phyloP scores from a whole-genome alignment of 2,797 vertebrate species.

The Sorex maritimensis region DNA sequence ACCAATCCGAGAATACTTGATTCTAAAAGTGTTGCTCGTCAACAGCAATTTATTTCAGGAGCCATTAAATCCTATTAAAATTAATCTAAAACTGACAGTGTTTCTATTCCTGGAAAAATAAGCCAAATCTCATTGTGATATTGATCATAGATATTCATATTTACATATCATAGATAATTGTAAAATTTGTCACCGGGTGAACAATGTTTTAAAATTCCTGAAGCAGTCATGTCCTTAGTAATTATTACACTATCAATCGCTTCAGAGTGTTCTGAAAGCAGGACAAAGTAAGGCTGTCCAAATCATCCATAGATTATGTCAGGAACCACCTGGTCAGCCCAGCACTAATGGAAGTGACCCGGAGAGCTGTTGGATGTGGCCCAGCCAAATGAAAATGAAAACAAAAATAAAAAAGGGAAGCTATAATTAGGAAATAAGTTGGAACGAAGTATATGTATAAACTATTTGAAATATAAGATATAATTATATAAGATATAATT shows the following conservation, averaged over 20 bases:
- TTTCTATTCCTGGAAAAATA: constrained; percentile 74
- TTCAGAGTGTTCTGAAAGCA: constrained; percentile 54
- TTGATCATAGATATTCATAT: constrained; percentile 36
- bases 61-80: constrained; percentile 76
- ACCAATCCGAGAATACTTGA: constrained; percentile 64
- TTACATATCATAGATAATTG: constrained; percentile 28
- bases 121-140: constrained; percentile 3
- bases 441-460: not conserved
- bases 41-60: constrained; percentile 70
- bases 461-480: not conserved
- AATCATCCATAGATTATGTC: not conserved
- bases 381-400: too few species aligned
- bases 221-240: not conserved
- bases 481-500: not conserved
- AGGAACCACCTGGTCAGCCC: not conserved
- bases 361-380: too few species aligned
- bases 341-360: too few species aligned
- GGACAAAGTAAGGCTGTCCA: not conserved
- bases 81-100: constrained; percentile 68
- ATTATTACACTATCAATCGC: not conserved
- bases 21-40: constrained; percentile 72
- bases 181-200: constrained; percentile 11
- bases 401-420: not conserved
- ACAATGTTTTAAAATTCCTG: not conserved
- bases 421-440: not conserved